Evolutionary conservation across 2,113 vertebrate species (phyloP).

Genomic region (Phodopus roborovskii): DNA sequence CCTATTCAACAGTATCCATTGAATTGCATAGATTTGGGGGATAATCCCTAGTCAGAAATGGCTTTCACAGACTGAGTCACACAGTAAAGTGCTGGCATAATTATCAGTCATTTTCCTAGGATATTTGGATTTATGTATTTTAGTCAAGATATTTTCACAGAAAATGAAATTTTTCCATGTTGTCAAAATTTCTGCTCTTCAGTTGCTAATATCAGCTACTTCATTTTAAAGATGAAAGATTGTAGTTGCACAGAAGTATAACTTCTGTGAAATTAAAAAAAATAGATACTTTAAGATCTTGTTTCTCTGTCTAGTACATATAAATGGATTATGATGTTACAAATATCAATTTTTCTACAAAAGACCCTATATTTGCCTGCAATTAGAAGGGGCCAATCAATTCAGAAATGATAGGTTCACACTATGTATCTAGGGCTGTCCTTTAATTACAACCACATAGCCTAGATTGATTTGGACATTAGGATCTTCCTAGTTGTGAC

Average conservation of each 20-base stretch:
- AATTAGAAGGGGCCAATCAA: constrained; percentile 16
- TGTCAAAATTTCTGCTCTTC: not conserved
- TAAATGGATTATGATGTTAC: not conserved
- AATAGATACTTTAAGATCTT: not conserved
- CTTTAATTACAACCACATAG: not conserved
- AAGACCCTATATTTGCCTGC: not conserved
- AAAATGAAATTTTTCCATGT: not conserved
- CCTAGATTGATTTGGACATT: not conserved
- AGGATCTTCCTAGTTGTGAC: not conserved
- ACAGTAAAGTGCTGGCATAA: not conserved
- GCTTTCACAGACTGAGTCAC: not conserved
- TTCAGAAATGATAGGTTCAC: not conserved
- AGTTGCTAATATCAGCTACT: not conserved
- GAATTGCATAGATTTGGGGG: not conserved
- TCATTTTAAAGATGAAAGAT: not conserved
- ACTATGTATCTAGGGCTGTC: not conserved
- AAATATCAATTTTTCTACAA: not conserved
- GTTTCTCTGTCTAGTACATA: not conserved
- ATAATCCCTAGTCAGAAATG: not conserved
- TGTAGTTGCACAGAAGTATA: not conserved
- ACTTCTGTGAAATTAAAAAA: constrained; percentile 8
- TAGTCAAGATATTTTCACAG: not conserved
- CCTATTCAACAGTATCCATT: not conserved
- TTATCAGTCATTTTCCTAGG: not conserved
- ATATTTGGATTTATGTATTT: not conserved